Conservation (phyloP, 2,888 invertebrate species). For the Odontocolon sp. region DNA sequence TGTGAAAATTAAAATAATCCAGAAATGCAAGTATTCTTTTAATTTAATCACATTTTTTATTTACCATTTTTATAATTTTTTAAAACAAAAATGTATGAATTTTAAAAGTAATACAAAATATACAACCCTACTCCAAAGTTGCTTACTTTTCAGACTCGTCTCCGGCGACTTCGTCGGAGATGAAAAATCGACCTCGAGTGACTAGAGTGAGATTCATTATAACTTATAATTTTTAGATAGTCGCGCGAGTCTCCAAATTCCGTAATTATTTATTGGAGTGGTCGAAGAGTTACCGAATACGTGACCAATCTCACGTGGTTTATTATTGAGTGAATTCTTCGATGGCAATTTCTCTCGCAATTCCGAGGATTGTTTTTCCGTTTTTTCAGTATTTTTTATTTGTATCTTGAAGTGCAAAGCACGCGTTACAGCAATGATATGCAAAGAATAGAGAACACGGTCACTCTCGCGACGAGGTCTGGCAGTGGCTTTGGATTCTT, state of each 20-base stretch:
- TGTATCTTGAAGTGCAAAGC: conserved; percentile 9
- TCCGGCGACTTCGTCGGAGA: too few species aligned
- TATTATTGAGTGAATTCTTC: background rate
- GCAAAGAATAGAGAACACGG: conserved; percentile 58
- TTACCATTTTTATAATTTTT: background rate
- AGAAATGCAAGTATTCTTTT: background rate
- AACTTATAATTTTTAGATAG: background rate
- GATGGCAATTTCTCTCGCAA: background rate
- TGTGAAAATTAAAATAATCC: background rate
- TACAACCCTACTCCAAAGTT: too few species aligned
- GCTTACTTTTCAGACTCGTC: background rate
- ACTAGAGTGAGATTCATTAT: too few species aligned
- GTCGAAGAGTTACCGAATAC: background rate
- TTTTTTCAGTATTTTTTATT: background rate
- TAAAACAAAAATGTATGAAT: background rate
- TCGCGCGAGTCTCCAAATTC: background rate
- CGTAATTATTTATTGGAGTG: background rate
- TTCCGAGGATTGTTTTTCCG: background rate
- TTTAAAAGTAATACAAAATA: too few species aligned
- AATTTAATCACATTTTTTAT: background rate
- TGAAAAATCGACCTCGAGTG: too few species aligned
- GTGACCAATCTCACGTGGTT: background rate
- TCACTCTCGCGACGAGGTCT: conserved; percentile 63
- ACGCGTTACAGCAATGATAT: conserved; percentile 19
- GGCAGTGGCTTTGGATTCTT: conserved; percentile 70